Evolutionary conservation across 1,140 invertebrate genomes (phyloP), one percentile per base, ranked within the genome.

Genomic region (Neoseiulus cucumeris): DNA sequence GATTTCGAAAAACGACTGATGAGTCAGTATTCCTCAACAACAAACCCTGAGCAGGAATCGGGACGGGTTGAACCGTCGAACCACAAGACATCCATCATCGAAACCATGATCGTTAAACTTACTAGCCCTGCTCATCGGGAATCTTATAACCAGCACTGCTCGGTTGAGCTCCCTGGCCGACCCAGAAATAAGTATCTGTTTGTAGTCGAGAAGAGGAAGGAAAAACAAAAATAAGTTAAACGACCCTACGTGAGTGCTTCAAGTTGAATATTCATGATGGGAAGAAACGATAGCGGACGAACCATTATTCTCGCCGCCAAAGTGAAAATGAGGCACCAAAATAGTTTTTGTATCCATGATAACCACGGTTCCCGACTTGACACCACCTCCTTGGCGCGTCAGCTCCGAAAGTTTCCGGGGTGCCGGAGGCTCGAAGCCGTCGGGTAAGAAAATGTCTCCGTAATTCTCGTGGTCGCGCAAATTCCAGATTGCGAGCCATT

Each of bases 181-280:
- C 89, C 87, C 87, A 91, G 74, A 94, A 94, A 74, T 89, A 92
- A 5, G 89, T 87, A 73, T 91, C 89, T 1, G 87, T 86, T 64
- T 65, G 20, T 20, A 17, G 51, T 22, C 65, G 25, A 17, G 22
- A 14, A 17, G 22, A 65, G 64, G 64, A 51, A 42, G 66, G 30
- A 68, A 25, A 41, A 69, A 41, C 29, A 67, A 41, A 9, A 65
- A 64, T 39, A 64, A n/a, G n/a, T n/a, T n/a, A n/a, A n/a, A n/a
- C n/a, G n/a, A n/a, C n/a, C n/a, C n/a, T n/a, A n/a, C n/a, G n/a
- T n/a, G n/a, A n/a, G n/a, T n/a, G n/a, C n/a, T n/a, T n/a, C n/a
- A n/a, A n/a, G n/a, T n/a, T n/a, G n/a, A n/a, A n/a, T n/a, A n/a
- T n/a, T n/a, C n/a, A n/a, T n/a, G n/a, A n/a, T n/a, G 33, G 33